Base-by-base conservation (phyloP, 2,797 vertebrate genomes). In the Chlorospingus flavigularis region DNA sequence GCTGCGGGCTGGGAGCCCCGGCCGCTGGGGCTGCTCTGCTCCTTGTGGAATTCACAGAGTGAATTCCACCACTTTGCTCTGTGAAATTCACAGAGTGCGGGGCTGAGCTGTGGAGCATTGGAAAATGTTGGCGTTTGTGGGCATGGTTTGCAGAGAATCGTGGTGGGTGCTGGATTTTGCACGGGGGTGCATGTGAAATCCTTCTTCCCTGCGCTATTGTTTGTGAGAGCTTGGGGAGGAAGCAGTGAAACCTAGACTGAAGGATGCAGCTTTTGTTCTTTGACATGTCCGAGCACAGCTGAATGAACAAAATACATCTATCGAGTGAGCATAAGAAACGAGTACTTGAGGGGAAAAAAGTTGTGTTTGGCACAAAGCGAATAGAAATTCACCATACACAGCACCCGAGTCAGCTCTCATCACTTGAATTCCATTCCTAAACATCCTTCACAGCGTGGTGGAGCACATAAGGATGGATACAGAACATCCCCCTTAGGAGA, bases 341-440 rank as follows among this genome's bases (percentile, higher is more conserved):
- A 13, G 4, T 33, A 4, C 7, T 17, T 28, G 53, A 6, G 11
- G 18, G 20, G 3, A 1, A 28, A 13, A 9, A 51, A 42, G 48
- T 21, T 68, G 55, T 3, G 20, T 40, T 90, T 76, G 25, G 11
- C 11, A 3, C 3, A 0, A 28, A 33, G 6, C 15, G 1, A 0
- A 0, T 15, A 7, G 35, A 68, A 50, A 50, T 17, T n/a, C 15
- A 5, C n/a, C 1, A 0, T 1, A 1, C 4, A 3, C 1, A 1
- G 6, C 10, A 15, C 24, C 17, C 3, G 0, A 5, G 51, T 50
- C n/a, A 31, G 17, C n/a, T 51, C 51, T 31, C 25, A 11, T 21
- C 15, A 1, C 11, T 33, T 33, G 23, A 48, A 51, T 61, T 86
- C 26, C 4, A 1, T 68, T 63, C n/a, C 28, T 13, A 13, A 35